These are phyloP conservation scores for Melitaea athalia DNA, from an alignment of 2,888 invertebrate genomes.

Conservation along the genomic window DNA sequence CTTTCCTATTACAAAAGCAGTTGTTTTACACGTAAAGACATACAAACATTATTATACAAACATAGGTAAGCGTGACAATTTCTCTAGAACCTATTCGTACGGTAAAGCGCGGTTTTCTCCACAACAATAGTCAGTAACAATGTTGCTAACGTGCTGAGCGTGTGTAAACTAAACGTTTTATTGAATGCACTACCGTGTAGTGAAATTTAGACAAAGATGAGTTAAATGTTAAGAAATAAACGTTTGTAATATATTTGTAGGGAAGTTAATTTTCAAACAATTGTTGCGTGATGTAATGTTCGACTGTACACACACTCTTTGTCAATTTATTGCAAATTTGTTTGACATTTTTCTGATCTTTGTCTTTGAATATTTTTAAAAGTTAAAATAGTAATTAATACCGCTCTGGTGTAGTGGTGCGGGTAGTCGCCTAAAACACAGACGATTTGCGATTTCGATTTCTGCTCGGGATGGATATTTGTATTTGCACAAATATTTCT, in stretches of 20 bases:
- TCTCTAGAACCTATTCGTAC: slow-evolving; percentile 22
- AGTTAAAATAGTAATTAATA: too few relatives aligned
- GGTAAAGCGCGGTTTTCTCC: slow-evolving; percentile 53
- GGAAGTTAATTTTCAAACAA: background rate
- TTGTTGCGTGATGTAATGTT: background rate
- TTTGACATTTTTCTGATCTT: too few relatives aligned
- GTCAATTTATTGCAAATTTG: too few relatives aligned
- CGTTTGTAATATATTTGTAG: background rate
- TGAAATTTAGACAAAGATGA: slow-evolving; percentile 1
- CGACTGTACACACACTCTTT: background rate
- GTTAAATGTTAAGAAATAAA: background rate
- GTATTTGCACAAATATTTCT: too few relatives aligned
- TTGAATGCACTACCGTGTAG: slow-evolving; percentile 24
- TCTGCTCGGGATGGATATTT: too few relatives aligned
- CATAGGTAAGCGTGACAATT: slow-evolving; percentile 26
- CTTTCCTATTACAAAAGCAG: background rate
- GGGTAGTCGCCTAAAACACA: too few relatives aligned
- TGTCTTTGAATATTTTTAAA: too few relatives aligned
- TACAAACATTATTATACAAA: slow-evolving; percentile 15
- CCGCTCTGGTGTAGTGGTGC: too few relatives aligned
- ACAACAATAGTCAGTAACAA: slow-evolving; percentile 62
- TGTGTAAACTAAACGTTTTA: slow-evolving; percentile 31
- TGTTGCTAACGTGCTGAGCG: slow-evolving; percentile 44
- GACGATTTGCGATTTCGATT: too few relatives aligned
- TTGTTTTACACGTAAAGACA: background rate